Conservation (phyloP, 2,113 vertebrate species). For the Myiopsitta monachus region DNA sequence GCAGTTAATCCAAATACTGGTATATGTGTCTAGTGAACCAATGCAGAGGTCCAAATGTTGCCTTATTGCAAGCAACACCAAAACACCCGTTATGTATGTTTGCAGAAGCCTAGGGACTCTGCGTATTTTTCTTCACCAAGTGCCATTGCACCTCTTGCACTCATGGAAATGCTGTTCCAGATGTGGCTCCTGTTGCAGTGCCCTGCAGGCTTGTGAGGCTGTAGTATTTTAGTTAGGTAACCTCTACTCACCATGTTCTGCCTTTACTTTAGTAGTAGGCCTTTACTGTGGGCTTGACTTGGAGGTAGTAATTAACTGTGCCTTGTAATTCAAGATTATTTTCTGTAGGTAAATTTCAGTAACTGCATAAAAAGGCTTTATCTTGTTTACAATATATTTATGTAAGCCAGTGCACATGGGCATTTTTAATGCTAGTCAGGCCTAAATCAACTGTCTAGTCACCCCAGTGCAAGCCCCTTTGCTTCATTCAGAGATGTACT, state of each 20-base stretch:
- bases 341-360: conserved; percentile 43
- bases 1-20: not conserved
- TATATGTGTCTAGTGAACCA: not conserved
- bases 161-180: not conserved
- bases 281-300: not conserved
- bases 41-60: fast-evolving
- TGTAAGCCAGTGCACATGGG: conserved; percentile 39
- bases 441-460: not conserved
- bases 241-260: not conserved
- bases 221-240: not conserved
- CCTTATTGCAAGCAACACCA: not conserved
- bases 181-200: not conserved
- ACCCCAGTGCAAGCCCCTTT: conserved; percentile 1
- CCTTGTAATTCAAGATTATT: conserved; percentile 44
- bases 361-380: conserved; percentile 44
- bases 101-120: not conserved
- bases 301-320: conserved; percentile 47
- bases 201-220: not conserved
- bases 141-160: not conserved
- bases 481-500: conserved; percentile 41
- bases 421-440: not conserved
- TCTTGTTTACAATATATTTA: conserved; percentile 52
- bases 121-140: conserved; percentile 14
- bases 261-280: conserved; percentile 19
- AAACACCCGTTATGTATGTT: not conserved